Conservation (phyloP, 2,113 vertebrate genomes). For the Brachyistius frenatus region DNA sequence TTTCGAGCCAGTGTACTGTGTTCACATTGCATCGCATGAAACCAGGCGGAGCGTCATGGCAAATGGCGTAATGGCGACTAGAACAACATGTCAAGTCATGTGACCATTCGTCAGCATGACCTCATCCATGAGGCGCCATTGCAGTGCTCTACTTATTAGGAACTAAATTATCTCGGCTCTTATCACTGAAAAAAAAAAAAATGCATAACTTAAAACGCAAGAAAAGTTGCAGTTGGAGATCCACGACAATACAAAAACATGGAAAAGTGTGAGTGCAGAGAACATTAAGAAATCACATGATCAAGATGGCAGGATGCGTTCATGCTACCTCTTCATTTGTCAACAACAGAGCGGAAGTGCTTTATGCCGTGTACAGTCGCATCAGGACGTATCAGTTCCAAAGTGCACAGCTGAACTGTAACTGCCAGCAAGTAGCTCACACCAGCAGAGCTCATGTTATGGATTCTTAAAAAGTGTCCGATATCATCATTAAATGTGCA, state of each 20-base stretch:
- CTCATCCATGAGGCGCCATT: slow-evolving; percentile 38
- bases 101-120: slow-evolving; percentile 52
- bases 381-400: neutral
- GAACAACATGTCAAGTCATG: slow-evolving; percentile 35
- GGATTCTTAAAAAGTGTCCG: neutral
- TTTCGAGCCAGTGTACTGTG: slow-evolving; percentile 25
- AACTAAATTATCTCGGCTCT: neutral
- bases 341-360: neutral
- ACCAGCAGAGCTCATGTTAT: neutral
- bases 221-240: neutral
- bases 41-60: neutral
- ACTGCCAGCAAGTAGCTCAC: neutral
- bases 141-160: slow-evolving; percentile 8
- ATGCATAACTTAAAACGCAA: neutral
- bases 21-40: slow-evolving; percentile 12
- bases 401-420: neutral
- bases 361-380: neutral
- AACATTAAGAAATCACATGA: neutral
- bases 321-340: neutral
- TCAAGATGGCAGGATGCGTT: neutral
- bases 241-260: neutral
- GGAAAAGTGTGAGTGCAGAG: too few species aligned
- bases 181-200: neutral
- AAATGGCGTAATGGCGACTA: slow-evolving; percentile 34
- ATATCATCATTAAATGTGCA: neutral